A percentile compares a stretch with the other conserved stretches of the same genome.
These are phyloP conservation scores for Procambarus virginalis DNA, from an alignment of 1,140 invertebrate genomes.

Conservation along the genomic window DNA sequence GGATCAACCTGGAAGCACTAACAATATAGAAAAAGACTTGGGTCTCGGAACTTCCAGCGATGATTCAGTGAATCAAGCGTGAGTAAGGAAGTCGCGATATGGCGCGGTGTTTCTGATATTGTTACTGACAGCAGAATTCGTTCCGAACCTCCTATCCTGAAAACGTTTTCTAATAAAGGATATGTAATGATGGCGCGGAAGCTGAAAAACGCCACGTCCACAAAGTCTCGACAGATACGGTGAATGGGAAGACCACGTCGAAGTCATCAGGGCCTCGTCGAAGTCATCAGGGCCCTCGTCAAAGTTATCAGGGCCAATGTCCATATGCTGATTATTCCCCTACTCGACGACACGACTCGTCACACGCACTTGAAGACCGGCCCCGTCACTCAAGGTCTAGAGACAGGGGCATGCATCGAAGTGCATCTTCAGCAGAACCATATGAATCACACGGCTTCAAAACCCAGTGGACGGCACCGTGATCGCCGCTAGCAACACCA, in stretches of 20 bases:
- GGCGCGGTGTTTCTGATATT: constrained; percentile 78
- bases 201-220: constrained; percentile 24
- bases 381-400: neutral
- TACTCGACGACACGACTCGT: too few species aligned
- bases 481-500: constrained; percentile 35
- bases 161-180: constrained; percentile 73
- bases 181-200: constrained; percentile 72
- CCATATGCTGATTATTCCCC: neutral
- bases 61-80: constrained; percentile 84
- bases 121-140: constrained; percentile 75
- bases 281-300: too few species aligned
- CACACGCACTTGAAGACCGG: too few species aligned
- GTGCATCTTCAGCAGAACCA: constrained; percentile 9
- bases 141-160: constrained; percentile 72
- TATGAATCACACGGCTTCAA: neutral
- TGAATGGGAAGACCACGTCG: constrained; percentile 47
- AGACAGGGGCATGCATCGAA: constrained; percentile 7
- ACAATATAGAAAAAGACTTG: constrained; percentile 81
- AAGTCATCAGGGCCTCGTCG: too few species aligned
- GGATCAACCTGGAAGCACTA: constrained; percentile 37
- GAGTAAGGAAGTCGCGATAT: constrained; percentile 78
- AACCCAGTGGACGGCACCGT: constrained; percentile 31
- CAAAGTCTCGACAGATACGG: constrained; percentile 21
- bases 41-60: constrained; percentile 88
- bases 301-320: neutral